Percentiles rank a stretch among this genome's conserved stretches.
Conservation (phyloP, 2,113 vertebrate species). For the Bostrychus sinensis region DNA sequence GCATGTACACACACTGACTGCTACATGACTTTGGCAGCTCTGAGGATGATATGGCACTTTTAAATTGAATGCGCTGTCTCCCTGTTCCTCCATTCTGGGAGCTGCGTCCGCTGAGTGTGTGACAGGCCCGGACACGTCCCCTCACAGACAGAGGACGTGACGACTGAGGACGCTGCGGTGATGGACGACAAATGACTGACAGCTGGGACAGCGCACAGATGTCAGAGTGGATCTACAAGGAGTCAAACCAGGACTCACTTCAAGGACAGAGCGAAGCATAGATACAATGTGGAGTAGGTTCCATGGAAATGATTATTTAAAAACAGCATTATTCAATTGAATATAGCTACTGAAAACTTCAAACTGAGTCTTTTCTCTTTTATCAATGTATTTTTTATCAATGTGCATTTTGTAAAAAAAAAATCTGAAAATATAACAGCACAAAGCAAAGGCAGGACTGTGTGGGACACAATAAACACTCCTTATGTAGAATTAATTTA, state of each 20-base stretch:
- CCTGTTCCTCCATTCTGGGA: slow-evolving; percentile 13
- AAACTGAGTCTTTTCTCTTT: too few relatives aligned
- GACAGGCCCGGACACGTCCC: slow-evolving; percentile 65
- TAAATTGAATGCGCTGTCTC: slow-evolving; percentile 54
- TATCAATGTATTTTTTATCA: too few relatives aligned
- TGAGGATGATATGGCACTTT: slow-evolving; percentile 55
- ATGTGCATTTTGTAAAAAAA: too few relatives aligned
- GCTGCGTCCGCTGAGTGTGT: slow-evolving; percentile 47
- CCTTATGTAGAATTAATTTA: too few relatives aligned
- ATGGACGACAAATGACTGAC: slow-evolving; percentile 68
- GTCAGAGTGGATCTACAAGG: slow-evolving; percentile 54
- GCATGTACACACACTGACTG: too few relatives aligned
- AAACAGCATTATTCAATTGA: background rate
- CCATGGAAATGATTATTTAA: too few relatives aligned
- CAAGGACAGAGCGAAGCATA: slow-evolving; percentile 53
- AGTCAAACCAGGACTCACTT: slow-evolving; percentile 45
- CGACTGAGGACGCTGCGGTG: slow-evolving; percentile 43
- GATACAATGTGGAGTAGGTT: background rate
- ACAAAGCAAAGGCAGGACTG: too few relatives aligned
- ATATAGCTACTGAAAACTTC: too few relatives aligned
- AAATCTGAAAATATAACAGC: too few relatives aligned
- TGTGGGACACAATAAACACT: too few relatives aligned
- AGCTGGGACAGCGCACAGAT: slow-evolving; percentile 61
- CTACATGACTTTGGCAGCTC: slow-evolving; percentile 30
- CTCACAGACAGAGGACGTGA: slow-evolving; percentile 45